These are phyloP conservation scores for Hylia prasina DNA, from an alignment of 2,113 vertebrate genomes.

Conservation along the genomic window DNA sequence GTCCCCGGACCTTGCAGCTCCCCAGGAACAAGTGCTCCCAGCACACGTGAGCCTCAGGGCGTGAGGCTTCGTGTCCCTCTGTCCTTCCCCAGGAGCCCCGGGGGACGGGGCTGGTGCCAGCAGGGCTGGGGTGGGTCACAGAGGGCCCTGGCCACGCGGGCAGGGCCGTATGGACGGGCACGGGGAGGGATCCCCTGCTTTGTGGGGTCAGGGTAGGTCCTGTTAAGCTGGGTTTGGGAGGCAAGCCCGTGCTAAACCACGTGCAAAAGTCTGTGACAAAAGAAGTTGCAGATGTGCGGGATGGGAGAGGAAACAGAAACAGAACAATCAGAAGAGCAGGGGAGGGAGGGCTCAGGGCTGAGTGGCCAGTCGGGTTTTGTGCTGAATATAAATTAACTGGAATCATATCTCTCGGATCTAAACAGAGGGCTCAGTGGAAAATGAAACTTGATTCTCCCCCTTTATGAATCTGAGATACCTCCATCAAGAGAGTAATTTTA, in stretches of 20 bases:
- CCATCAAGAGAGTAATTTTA: neutral
- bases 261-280: rapidly evolving
- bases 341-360: neutral
- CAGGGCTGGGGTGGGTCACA: neutral
- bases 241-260: neutral
- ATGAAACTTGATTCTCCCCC: neutral
- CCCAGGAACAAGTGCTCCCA: neutral
- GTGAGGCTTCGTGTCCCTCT: rapidly evolving
- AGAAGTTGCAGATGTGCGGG: neutral
- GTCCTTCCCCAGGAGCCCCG: neutral
- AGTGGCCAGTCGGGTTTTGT: neutral
- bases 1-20: neutral
- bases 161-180: rapidly evolving
- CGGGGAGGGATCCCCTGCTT: neutral
- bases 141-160: rapidly evolving
- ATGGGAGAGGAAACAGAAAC: neutral
- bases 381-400: neutral
- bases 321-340: neutral
- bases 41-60: rapidly evolving
- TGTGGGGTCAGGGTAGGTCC: neutral
- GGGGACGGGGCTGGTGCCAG: neutral
- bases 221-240: neutral
- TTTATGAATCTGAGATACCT: neutral
- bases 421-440: neutral
- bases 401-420: neutral